Evolutionary conservation across 2,113 vertebrate species (phyloP).

Genomic region (Cairina moschata): DNA sequence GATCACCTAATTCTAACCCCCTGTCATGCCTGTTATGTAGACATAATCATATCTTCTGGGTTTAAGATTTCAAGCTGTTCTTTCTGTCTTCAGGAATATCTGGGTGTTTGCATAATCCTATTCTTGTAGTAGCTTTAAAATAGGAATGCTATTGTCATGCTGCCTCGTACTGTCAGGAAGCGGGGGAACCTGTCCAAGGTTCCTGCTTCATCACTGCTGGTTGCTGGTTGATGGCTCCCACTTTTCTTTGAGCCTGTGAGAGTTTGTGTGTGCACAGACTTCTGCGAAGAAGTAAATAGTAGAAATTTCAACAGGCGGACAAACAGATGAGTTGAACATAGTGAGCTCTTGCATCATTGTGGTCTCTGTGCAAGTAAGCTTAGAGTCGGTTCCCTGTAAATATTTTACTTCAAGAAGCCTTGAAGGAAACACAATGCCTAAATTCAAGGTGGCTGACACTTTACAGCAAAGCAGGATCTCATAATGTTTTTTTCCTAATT

Average conservation of each 20-base stretch:
- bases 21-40: neutral
- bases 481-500: neutral
- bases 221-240: neutral
- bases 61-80: neutral
- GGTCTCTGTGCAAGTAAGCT: neutral
- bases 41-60: neutral
- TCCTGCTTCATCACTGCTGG: neutral
- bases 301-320: fast-evolving
- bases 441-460: neutral
- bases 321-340: fast-evolving
- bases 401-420: neutral
- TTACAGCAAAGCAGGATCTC: neutral
- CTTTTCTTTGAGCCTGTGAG: neutral
- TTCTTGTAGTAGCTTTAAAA: neutral
- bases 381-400: fast-evolving
- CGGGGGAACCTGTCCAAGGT: neutral
- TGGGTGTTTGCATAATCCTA: neutral
- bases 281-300: neutral
- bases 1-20: too few species aligned
- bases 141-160: neutral
- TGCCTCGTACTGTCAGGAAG: neutral
- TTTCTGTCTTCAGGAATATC: neutral
- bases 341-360: neutral
- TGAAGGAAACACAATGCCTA: neutral
- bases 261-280: neutral